Base-by-base conservation (phyloP, 2,113 vertebrate species). In the Osmerus eperlanus region DNA sequence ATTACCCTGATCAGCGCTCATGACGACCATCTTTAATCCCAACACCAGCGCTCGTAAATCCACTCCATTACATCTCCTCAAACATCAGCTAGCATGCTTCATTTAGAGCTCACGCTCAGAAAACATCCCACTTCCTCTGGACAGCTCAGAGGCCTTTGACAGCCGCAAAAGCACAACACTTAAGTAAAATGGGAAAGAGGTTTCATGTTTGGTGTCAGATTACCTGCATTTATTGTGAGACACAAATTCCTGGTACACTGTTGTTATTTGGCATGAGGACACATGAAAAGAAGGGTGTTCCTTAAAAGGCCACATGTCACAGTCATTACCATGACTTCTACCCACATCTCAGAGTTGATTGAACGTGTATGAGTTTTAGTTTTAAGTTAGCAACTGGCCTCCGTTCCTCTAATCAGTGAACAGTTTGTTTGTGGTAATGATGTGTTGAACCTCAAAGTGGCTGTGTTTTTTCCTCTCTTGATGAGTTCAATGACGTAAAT, bases 1-100 rank as follows among this genome's bases (percentile, higher is more conserved):
- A 87, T 87, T 85, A 90, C 81, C 81, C 78, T 76, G 83, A 90
- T 91, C 86, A 84, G 77, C 70, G 75, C 84, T 86, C 71, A 51
- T 88, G 84, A 87, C 84, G 79, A 77, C 76, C 77, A 47, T 86
- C 75, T 85, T 79, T 82, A 86, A 86, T 85, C 72, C 78, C 62
- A 77, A 80, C 78, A 83, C 82, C 80, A 21, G 77, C 77, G 76
- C 75, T 87, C 82, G 81, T 85, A 85, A 87, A 89, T 85, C 80
- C 71, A 77, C 70, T 77, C 84, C 83, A 88, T 88, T 88, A 83
- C 78, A 78, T 84, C 71, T 78, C 65, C 23, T 63, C 32, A 23
- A 53, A 13, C 61, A 64, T 84, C 84, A 81, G 81, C 80, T 78
- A 67, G 71, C 2, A 61, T 55, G 75, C 52, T 69, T 81, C 82